Conservation (phyloP, 2,888 invertebrate genomes). For the Nomada hirtipes region DNA sequence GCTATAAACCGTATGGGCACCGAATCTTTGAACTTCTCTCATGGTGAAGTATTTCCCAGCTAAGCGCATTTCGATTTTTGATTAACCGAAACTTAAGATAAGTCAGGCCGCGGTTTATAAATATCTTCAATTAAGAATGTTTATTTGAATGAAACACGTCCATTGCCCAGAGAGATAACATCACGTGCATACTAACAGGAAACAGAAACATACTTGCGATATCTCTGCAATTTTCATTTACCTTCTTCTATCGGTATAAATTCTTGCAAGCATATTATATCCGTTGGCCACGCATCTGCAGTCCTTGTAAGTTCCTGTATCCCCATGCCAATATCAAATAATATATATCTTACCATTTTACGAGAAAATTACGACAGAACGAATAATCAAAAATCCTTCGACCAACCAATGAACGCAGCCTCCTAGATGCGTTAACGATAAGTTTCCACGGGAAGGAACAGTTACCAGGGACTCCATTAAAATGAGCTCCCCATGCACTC, state of each 20-base stretch:
- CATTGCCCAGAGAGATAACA: neutral
- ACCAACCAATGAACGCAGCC: neutral
- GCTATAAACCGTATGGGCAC: no score
- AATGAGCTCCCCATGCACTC: neutral
- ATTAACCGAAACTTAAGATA: neutral
- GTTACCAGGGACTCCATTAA: conserved; percentile 30
- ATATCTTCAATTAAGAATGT: neutral
- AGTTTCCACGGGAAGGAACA: neutral
- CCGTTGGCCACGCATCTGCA: neutral
- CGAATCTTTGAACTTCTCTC: no score
- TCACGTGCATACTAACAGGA: neutral
- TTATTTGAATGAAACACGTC: neutral
- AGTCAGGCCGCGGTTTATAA: neutral
- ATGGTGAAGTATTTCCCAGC: no score
- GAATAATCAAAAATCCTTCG: neutral
- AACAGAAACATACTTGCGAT: neutral
- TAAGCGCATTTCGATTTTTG: no score
- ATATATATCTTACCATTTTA: neutral
- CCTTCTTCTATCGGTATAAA: neutral
- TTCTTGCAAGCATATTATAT: neutral
- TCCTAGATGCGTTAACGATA: neutral
- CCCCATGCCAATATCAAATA: no score
- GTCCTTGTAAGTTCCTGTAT: neutral
- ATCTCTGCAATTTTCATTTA: neutral
- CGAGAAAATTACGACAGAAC: neutral